phyloP scores from a whole-genome alignment of 2,113 vertebrate species.

The Dolichotis patagonum region DNA sequence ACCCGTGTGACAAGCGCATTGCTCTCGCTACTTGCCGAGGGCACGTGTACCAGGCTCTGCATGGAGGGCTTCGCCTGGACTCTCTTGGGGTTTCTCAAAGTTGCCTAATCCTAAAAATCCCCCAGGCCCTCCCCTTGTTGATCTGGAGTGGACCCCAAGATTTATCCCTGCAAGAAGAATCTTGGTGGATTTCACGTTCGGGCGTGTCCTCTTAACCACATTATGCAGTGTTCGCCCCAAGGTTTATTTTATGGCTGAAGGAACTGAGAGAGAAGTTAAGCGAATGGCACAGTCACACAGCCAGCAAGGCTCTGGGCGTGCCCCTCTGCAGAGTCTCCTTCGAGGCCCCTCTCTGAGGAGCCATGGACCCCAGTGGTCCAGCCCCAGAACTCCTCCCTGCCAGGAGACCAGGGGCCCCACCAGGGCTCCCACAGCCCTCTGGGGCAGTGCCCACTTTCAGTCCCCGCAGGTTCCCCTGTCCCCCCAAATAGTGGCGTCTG shows the following conservation, averaged over 20 bases:
- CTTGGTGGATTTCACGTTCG: background rate
- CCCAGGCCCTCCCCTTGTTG: background rate
- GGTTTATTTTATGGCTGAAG: background rate
- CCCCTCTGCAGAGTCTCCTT: background rate
- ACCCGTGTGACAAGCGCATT: background rate
- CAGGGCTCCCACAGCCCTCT: background rate
- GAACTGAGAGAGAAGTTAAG: background rate
- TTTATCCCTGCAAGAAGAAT: background rate
- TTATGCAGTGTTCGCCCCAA: no score
- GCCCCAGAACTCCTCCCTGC: background rate
- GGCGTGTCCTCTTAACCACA: accelerated
- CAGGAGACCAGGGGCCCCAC: background rate
- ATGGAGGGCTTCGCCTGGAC: background rate
- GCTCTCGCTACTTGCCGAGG: background rate
- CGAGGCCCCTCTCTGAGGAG: accelerated
- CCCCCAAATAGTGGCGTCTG: background rate
- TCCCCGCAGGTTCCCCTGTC: accelerated
- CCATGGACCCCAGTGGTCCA: accelerated
- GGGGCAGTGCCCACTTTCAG: accelerated
- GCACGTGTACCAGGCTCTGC: background rate
- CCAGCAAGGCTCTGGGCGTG: background rate
- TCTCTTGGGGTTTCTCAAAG: background rate
- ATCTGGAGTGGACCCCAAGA: background rate
- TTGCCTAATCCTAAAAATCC: background rate
- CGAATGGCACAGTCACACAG: background rate